Evolutionary conservation across 1,140 invertebrate genomes (phyloP).

Genomic region (Scylla paramamosain): DNA sequence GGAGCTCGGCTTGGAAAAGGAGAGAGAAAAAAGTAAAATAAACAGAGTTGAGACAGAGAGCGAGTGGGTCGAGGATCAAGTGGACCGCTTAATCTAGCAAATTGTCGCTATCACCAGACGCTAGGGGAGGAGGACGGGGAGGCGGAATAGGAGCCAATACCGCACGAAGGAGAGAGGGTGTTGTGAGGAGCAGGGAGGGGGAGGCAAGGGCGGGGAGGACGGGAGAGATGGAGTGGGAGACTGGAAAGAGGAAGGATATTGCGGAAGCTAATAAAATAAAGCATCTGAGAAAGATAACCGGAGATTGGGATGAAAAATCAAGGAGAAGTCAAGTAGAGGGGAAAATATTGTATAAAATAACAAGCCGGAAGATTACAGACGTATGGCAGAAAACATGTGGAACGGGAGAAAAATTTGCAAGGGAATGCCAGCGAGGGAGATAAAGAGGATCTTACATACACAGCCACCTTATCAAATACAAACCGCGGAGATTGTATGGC

Average conservation of each 20-base stretch:
- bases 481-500: too few species aligned
- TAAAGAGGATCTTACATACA: too few species aligned
- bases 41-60: slow-evolving; percentile 9
- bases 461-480: too few species aligned
- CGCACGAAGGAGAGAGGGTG: background rate
- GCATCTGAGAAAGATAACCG: background rate
- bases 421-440: too few species aligned
- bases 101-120: slow-evolving; percentile 20
- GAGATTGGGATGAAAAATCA: background rate
- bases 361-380: background rate
- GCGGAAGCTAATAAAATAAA: background rate
- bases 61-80: background rate
- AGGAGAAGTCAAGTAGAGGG: background rate
- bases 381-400: too few species aligned
- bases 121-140: background rate
- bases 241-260: background rate
- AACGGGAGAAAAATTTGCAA: too few species aligned
- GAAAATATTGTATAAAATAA: background rate
- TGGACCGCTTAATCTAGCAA: background rate
- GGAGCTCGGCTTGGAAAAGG: background rate
- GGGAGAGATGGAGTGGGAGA: background rate
- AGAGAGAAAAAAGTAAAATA: slow-evolving; percentile 22
- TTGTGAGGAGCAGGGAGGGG: background rate
- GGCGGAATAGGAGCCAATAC: background rate
- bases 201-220: background rate